Evolutionary conservation across 2,113 vertebrate genomes (phyloP), one percentile per base, ranked within the genome.

Genomic region (Gorilla gorilla): DNA sequence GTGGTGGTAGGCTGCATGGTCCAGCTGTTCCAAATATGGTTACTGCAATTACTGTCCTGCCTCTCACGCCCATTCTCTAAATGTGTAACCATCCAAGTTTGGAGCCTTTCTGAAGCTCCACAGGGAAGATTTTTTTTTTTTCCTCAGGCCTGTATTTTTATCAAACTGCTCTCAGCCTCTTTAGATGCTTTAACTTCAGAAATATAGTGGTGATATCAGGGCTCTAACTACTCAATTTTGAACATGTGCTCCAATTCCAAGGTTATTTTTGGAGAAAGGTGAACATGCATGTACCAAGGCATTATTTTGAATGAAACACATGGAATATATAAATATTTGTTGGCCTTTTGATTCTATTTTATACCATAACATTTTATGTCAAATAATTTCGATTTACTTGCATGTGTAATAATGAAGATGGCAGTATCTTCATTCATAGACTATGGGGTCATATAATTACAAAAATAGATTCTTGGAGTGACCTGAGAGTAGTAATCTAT

Each of bases 21-120:
- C 45, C 8, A 12, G 3, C 3, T 89, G 38, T 59, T 92, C 18
- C 57, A 55, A 78, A 17, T 3, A 25, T 13, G n/a, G 59, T 59
- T 23, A 38, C n/a, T 38, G 0, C 52, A 23, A 35, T 48, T 3
- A 32, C 5, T 48, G 12, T 14, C 18, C 6, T 66, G 12, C 0
- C 32, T 48, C n/a, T 61, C 9, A 16, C 48, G 43, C 6, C 32
- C 18, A 17, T 27, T 30, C 32, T 14, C 25, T 57, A n/a, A 30
- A 84, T 20, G 0, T 20, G 11, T 5, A 64, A 45, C 23, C 16
- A 20, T n/a, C 12, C 0, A 32, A 0, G 17, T 52, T 1, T 35
- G 14, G 20, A 61, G 25, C 1, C 14, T 50, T 79, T 45, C 50
- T 55, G 75, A 84, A 75, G 7, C 45, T 79, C 55, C 27, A 35